Evolutionary conservation across 2,113 vertebrate genomes (phyloP).

Genomic region (Pygoscelis antarcticus): DNA sequence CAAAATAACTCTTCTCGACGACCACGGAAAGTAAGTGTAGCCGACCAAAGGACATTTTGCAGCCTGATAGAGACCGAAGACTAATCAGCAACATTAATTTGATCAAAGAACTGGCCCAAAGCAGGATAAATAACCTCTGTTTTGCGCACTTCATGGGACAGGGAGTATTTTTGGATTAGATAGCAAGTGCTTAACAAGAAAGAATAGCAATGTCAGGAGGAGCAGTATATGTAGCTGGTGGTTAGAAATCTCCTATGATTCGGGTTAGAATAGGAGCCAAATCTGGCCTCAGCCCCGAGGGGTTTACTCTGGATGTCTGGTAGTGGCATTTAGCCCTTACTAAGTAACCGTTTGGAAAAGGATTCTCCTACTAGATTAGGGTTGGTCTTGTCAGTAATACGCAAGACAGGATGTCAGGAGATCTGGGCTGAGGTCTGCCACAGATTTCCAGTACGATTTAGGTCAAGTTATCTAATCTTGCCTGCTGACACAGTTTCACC

Average conservation of each 20-base stretch:
- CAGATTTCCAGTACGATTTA: constrained; percentile 61
- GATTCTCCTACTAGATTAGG: constrained; percentile 59
- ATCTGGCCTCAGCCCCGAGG: constrained; percentile 21
- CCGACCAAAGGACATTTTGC: background rate
- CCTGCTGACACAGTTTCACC: constrained; percentile 56
- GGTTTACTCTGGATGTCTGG: constrained; percentile 37
- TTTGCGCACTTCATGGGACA: background rate
- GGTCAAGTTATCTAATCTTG: constrained; percentile 68
- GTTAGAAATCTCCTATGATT: background rate
- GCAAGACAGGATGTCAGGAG: constrained; percentile 54
- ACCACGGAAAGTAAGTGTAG: background rate
- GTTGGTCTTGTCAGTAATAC: constrained; percentile 46
- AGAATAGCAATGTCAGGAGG: background rate
- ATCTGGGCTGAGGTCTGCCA: constrained; percentile 54
- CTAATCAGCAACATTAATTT: background rate
- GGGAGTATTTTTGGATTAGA: constrained; percentile 50
- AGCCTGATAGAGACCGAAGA: background rate
- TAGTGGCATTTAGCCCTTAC: constrained; percentile 40
- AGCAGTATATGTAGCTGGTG: background rate
- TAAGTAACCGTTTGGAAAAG: constrained; percentile 55
- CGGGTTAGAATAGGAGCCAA: background rate
- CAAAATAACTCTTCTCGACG: background rate
- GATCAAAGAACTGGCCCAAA: background rate
- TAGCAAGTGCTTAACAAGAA: constrained; percentile 49
- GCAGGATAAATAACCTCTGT: constrained; percentile 2